Base-by-base conservation (phyloP, 2,888 invertebrate species). In the Drosophila multiciliata region DNA sequence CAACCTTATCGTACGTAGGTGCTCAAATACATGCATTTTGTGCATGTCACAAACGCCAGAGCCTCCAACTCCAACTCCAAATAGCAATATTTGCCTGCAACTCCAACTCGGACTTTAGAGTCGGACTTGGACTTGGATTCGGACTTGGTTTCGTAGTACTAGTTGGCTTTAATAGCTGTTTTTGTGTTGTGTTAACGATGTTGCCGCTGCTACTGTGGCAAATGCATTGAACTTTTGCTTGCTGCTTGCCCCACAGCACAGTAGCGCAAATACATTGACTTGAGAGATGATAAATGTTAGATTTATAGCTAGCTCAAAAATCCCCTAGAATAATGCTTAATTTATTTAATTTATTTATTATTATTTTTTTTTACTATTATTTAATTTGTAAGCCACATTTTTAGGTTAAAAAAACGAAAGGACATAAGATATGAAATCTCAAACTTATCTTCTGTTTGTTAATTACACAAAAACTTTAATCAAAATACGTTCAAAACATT, bases 11-110 rank as follows among this genome's bases (percentile, higher is more conserved):
- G 87, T 74, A 62, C 52, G 72, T 84, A 81, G 84, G 76, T 89
- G 84, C 89, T 84, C 89, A 84, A 87, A 89, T 84, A 89, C 89
- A 89, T 89, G 89, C 89, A 89, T 87, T 89, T 89, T 86, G 83
- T 87, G 85, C 85, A 89, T 86, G 88, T 89, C 89, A 87, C 84
- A 78, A 70, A 83, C 80, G 80, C 86, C 66, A 78, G 65, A 81
- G 66, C 57, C 38, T 69, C 42, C 69, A 59, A 57, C 66, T 63
- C 52, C 66, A 32, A 60, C 40, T 23, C 23, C 23, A 23, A 23
- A 23, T 2, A 17, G 32, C 45, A 32, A 32, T 29, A 42, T 58
- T 58, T 64, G 29, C 59, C 65, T 57, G 36, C 38, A 17, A 57
- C 57, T 61, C 53, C 57, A 40, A 49, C 59, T 66, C 23, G 32